Base-by-base conservation (phyloP, 2,797 vertebrate genomes). In the Ispidina picta region DNA sequence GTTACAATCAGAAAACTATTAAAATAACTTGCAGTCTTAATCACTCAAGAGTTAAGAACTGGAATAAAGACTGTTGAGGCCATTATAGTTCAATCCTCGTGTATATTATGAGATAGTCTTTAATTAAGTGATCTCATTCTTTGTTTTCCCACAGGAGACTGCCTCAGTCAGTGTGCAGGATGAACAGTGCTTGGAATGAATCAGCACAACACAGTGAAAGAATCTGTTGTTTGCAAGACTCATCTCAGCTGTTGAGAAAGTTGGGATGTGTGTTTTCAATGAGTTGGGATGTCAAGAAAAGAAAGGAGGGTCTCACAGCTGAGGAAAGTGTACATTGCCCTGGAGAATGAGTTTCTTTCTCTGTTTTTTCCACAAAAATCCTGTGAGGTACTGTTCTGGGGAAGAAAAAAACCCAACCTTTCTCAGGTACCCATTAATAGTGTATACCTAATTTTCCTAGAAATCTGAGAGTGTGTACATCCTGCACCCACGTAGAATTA, bases 71-170 rank as follows among this genome's bases (percentile, higher is more conserved):
- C n/a, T 33, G 21, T 63, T 83, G 83, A 81, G 83, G 68, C 89
- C 77, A 52, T 79, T 91, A 33, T 69, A 86, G 81, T 91, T 94
- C 74, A 93, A 28, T 58, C 54, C 46, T n/a, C 20, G 1, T 69
- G 86, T 92, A 86, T 49, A 7, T 93, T 94, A 91, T 77, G 78
- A 92, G 82, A 93, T 87, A 90, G 88, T 85, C 77, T 92, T 92
- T 94, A 93, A 94, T 95, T 95, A 77, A 64, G 71, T 92, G 85
- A 93, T 86, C 92, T 94, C 91, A 95, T 88, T 78, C 85, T 93
- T 91, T 93, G 84, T 93, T 95, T 93, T 94, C 94, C 74, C 88
- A 55, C 31, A 71, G 81, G 92, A 89, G 73, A 31, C 58, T 91
- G 58, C 58, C 68, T 93, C 86, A 93, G 90, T 89, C 78, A 91